Conservation (phyloP, 2,888 invertebrate species). For the Polia nebulosa region DNA sequence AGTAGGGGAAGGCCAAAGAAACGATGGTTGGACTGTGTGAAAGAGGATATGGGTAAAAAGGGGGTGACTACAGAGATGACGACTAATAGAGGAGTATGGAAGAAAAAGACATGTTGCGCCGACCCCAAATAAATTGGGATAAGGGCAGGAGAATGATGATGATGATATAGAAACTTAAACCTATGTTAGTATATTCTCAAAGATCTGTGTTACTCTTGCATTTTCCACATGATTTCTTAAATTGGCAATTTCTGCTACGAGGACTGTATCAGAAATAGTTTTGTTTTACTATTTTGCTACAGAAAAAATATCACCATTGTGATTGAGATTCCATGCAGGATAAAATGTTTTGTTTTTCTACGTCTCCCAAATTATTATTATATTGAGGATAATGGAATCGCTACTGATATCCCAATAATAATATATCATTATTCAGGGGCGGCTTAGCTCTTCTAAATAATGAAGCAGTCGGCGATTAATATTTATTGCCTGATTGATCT, state of each 20-base stretch:
- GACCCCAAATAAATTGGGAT: no score
- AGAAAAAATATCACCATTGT: background rate
- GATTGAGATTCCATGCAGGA: background rate
- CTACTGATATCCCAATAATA: slow-evolving; percentile 17
- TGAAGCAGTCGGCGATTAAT: slow-evolving; percentile 19
- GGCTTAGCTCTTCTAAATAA: slow-evolving; percentile 21
- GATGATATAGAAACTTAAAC: no score
- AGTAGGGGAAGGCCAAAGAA: no score
- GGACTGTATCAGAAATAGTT: background rate
- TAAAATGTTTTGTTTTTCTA: slow-evolving; percentile 19
- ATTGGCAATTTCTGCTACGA: background rate
- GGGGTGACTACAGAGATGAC: no score
- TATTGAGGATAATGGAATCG: slow-evolving; percentile 7
- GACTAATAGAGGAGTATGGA: no score
- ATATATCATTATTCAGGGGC: slow-evolving; percentile 13
- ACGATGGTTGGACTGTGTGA: no score
- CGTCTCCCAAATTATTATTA: slow-evolving; percentile 14
- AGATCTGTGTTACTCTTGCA: background rate
- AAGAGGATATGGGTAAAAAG: no score
- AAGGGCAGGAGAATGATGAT: background rate
- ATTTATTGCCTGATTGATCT: slow-evolving; percentile 32
- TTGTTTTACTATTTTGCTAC: background rate
- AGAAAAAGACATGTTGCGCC: no score
- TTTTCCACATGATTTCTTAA: background rate
- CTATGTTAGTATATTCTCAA: background rate